phyloP scores from a whole-genome alignment of 2,113 vertebrate genomes.

The Prunella fulvescens region DNA sequence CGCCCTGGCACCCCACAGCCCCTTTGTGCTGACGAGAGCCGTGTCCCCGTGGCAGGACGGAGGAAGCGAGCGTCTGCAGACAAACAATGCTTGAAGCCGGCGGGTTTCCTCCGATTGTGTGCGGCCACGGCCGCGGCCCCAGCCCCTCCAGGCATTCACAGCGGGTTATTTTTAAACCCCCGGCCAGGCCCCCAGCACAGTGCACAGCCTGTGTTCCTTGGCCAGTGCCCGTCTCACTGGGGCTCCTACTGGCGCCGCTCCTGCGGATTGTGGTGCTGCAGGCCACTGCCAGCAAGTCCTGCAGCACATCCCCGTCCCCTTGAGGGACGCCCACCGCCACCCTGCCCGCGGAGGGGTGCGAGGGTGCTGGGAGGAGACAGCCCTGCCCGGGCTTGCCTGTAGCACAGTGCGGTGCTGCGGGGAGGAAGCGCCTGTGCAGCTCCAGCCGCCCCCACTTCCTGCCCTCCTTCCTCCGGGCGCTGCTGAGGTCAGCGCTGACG shows the following conservation, averaged over 20 bases:
- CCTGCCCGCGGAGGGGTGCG: rapidly evolving
- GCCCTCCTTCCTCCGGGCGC: constrained; percentile 27
- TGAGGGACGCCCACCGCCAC: rapidly evolving
- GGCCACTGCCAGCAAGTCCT: background rate
- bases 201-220: background rate
- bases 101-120: constrained; percentile 64
- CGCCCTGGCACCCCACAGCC: background rate
- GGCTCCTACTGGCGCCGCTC: background rate
- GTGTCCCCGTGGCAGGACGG: background rate
- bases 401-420: rapidly evolving
- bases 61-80: constrained; percentile 49
- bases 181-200: background rate
- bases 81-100: constrained; percentile 50
- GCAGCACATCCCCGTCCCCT: rapidly evolving
- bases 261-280: rapidly evolving
- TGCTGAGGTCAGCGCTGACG: constrained; percentile 45
- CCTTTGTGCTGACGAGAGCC: background rate
- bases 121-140: background rate
- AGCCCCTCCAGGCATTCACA: constrained; percentile 24
- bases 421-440: constrained; percentile 45
- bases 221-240: background rate
- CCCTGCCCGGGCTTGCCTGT: background rate
- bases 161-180: constrained; percentile 40
- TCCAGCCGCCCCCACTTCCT: constrained; percentile 42
- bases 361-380: background rate